Evolutionary conservation across 1,140 invertebrate species (phyloP).

Genomic region (Heliconius congener): DNA sequence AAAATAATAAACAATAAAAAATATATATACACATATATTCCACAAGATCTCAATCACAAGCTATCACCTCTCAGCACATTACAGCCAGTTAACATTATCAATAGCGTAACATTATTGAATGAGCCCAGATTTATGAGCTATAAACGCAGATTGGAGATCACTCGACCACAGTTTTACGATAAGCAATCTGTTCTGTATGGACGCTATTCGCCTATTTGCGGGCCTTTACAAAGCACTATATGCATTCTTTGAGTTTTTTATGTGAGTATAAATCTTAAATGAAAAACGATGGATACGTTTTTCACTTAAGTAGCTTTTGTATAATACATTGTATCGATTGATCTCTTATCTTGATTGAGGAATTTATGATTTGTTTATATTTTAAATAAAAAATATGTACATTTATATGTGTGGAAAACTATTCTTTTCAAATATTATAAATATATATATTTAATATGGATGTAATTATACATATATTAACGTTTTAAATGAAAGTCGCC

Average conservation of each 20-base stretch:
- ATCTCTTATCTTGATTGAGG: not conserved
- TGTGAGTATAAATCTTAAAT: slow-evolving; percentile 71
- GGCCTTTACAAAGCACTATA: slow-evolving; percentile 58
- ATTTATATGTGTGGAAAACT: no score
- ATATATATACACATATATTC: not conserved
- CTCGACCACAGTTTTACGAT: slow-evolving; percentile 74
- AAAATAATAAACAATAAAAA: not conserved
- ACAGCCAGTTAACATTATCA: slow-evolving; percentile 74
- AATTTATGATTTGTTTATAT: not conserved
- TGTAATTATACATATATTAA: no score
- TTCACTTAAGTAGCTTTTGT: slow-evolving; percentile 28
- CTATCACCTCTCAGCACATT: slow-evolving; percentile 53
- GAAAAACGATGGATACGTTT: slow-evolving; percentile 49
- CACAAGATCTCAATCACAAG: slow-evolving; percentile 43
- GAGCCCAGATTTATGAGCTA: slow-evolving; percentile 61
- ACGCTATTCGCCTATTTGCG: slow-evolving; percentile 53
- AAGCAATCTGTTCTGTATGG: slow-evolving; percentile 67
- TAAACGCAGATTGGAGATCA: slow-evolving; percentile 78
- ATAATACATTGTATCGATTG: slow-evolving; percentile 1
- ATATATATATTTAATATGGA: no score
- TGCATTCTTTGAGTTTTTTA: slow-evolving; percentile 74
- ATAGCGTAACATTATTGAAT: slow-evolving; percentile 70
- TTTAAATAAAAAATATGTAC: not conserved
- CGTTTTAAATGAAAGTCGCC: no score
- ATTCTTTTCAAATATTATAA: no score